Percentiles rank a stretch among this genome's conserved stretches.
Evolutionary conservation across 2,113 vertebrate species (phyloP).

Genomic region (Pachyramphus minor): DNA sequence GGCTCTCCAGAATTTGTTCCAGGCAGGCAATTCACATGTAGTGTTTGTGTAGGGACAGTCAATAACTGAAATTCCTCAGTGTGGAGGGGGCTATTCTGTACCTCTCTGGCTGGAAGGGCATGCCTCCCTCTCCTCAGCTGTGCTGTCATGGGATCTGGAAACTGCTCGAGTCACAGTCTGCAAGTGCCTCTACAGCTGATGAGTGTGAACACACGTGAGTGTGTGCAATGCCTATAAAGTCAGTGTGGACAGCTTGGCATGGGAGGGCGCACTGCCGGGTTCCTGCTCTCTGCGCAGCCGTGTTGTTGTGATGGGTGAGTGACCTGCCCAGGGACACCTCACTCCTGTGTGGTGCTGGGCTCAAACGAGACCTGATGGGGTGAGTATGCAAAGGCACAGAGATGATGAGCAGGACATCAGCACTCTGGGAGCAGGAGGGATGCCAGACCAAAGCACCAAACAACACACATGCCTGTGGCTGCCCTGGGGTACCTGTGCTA

Average conservation of each 20-base stretch:
- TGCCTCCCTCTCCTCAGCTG: background rate
- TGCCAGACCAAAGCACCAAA: background rate
- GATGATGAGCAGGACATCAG: background rate
- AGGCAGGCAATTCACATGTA: background rate
- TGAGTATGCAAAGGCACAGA: background rate
- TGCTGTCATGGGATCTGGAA: slow-evolving; percentile 7
- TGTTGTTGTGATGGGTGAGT: slow-evolving; percentile 52
- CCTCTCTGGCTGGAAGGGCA: background rate
- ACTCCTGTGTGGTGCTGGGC: background rate
- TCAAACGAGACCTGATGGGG: background rate
- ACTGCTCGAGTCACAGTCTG: background rate
- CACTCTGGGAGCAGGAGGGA: background rate
- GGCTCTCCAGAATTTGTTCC: background rate
- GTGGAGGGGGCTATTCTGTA: background rate
- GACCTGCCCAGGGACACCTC: background rate
- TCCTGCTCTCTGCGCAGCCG: background rate
- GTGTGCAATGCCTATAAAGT: slow-evolving; percentile 39
- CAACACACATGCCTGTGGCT: rapidly evolving
- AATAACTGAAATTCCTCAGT: background rate
- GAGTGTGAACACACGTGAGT: background rate
- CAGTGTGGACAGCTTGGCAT: rapidly evolving
- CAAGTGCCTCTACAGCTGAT: background rate
- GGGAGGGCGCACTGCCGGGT: background rate
- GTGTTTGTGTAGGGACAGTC: slow-evolving; percentile 31
- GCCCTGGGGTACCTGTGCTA: background rate